phyloP scores from a whole-genome alignment of 2,797 vertebrate genomes.

The Harpagifer antarcticus region DNA sequence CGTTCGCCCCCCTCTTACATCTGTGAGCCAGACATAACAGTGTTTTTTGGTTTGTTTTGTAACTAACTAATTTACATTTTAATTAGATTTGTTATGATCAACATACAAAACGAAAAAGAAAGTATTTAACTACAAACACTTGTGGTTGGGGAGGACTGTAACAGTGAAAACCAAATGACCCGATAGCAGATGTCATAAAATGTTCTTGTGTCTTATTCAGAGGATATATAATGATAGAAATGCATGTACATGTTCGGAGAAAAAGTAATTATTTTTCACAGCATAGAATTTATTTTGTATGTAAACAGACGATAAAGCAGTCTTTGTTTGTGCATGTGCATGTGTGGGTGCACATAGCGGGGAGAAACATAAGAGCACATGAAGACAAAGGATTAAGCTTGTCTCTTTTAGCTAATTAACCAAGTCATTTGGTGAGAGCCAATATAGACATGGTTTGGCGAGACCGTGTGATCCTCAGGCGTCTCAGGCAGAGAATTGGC shows the following conservation, averaged over 20 bases:
- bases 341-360: constrained; percentile 35
- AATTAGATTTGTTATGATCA: constrained; percentile 58
- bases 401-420: constrained; percentile 75
- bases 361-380: constrained; percentile 46
- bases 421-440: constrained; percentile 60
- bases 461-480: constrained; percentile 61
- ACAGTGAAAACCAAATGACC: constrained; percentile 29
- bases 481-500: constrained; percentile 50
- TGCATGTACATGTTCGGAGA: not conserved
- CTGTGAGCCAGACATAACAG: constrained; percentile 25
- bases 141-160: constrained; percentile 19
- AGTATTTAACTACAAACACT: constrained; percentile 39
- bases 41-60: constrained; percentile 35
- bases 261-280: constrained; percentile 27
- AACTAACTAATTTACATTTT: constrained; percentile 68
- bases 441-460: constrained; percentile 58
- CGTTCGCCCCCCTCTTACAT: constrained; percentile 17
- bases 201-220: constrained; percentile 7
- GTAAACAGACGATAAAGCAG: constrained; percentile 48
- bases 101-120: constrained; percentile 21
- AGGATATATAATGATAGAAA: constrained; percentile 37
- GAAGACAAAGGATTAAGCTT: constrained; percentile 66
- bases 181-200: constrained; percentile 11
- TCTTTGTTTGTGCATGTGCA: constrained; percentile 33
- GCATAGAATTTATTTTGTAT: constrained; percentile 14